Evolutionary conservation across 2,797 vertebrate species (phyloP).

Genomic region (Parauchenoglanis punctatus): DNA sequence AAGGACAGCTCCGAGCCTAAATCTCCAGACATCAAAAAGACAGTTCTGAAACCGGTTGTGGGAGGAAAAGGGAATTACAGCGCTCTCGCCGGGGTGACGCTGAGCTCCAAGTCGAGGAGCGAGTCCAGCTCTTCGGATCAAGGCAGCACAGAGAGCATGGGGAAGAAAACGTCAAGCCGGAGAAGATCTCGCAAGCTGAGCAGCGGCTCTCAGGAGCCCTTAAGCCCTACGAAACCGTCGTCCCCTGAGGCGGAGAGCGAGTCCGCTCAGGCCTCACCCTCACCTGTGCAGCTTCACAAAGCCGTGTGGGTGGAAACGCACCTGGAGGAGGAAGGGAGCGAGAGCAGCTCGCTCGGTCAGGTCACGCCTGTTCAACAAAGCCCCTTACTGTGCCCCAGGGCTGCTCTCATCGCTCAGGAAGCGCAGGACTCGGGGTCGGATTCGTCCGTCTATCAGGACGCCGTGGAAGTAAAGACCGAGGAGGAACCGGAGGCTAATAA

Average conservation of each 20-base stretch:
- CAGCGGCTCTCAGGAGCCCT: conserved; percentile 45
- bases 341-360: conserved; percentile 67
- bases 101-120: conserved; percentile 55
- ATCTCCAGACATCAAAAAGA: conserved; percentile 64
- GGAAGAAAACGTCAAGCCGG: conserved; percentile 46
- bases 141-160: conserved; percentile 23
- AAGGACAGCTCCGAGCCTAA: conserved; percentile 49
- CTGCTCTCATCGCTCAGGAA: conserved; percentile 33
- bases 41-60: conserved; percentile 55
- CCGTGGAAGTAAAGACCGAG: conserved; percentile 59
- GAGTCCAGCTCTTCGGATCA: conserved; percentile 46
- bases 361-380: conserved; percentile 68
- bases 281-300: conserved; percentile 68
- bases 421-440: conserved; percentile 51
- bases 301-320: conserved; percentile 76
- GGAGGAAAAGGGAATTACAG: conserved; percentile 61
- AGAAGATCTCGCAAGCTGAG: conserved; percentile 52
- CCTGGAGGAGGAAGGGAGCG: conserved; percentile 68
- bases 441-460: conserved; percentile 42
- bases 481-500: conserved; percentile 23
- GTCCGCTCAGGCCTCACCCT: conserved; percentile 59
- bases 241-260: conserved; percentile 52
- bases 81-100: conserved; percentile 62
- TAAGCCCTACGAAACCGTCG: not conserved
- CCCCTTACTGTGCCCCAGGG: conserved; percentile 48